Conservation (phyloP, 2,113 vertebrate genomes). For the Gymnorhina tibicen region DNA sequence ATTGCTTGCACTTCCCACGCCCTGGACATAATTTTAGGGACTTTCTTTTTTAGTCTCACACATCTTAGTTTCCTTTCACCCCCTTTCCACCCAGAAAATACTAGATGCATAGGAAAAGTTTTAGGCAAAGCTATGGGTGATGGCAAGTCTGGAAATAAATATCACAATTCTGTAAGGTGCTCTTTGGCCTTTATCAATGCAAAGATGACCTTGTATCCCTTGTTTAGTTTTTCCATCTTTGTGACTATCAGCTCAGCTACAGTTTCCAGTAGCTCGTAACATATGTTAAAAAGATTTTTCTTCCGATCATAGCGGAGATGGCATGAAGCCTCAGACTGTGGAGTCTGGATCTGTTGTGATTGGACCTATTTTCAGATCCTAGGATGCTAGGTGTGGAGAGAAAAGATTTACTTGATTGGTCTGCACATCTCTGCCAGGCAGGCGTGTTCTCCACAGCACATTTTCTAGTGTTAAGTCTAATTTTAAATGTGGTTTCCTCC, state of each 20-base stretch:
- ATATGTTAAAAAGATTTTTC: background rate
- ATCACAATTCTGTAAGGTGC: background rate
- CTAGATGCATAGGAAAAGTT: background rate
- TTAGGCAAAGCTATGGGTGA: background rate
- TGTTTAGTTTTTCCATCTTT: background rate
- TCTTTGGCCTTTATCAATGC: background rate
- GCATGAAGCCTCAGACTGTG: background rate
- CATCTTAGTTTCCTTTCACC: background rate
- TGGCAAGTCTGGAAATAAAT: background rate
- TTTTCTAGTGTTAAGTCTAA: background rate
- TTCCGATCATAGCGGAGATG: background rate
- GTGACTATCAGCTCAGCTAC: background rate
- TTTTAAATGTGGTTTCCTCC: conserved; percentile 9
- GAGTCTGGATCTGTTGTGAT: background rate
- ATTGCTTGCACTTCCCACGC: background rate
- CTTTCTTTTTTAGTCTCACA: background rate
- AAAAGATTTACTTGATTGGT: background rate
- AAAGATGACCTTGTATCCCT: background rate
- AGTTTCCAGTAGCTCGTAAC: background rate
- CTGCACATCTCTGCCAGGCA: background rate
- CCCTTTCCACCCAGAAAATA: background rate
- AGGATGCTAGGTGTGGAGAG: background rate
- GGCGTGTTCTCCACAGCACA: background rate
- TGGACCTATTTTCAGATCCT: background rate
- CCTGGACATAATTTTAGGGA: background rate